phyloP scores from a whole-genome alignment of 1,140 invertebrate genomes.

The Muscidifurax raptorellus region DNA sequence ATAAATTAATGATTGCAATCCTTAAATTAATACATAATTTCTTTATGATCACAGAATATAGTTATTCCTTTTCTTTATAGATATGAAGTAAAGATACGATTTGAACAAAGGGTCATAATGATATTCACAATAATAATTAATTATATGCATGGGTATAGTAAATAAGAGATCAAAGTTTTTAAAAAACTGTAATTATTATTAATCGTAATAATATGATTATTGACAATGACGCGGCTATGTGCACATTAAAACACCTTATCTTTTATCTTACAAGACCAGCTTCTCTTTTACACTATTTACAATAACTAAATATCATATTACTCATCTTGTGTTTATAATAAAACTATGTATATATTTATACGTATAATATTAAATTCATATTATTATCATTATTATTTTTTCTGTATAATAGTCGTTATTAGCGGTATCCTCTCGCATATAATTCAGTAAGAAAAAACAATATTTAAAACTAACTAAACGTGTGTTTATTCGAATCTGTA shows the following conservation, averaged over 20 bases:
- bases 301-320: constrained; percentile 74
- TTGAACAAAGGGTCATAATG: too few relatives aligned
- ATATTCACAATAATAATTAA: too few relatives aligned
- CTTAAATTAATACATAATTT: background rate
- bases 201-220: constrained; percentile 76
- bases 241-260: constrained; percentile 78
- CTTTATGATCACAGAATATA: background rate
- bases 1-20: background rate
- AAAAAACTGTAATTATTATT: constrained; percentile 77
- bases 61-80: background rate
- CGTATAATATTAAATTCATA: constrained; percentile 67
- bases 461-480: constrained; percentile 67
- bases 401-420: constrained; percentile 57
- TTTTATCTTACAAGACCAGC: constrained; percentile 78
- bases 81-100: background rate
- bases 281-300: constrained; percentile 77
- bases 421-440: constrained; percentile 57
- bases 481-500: constrained; percentile 67
- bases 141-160: background rate
- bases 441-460: constrained; percentile 65
- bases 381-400: constrained; percentile 62
- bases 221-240: constrained; percentile 77
- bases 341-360: constrained; percentile 70
- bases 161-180: constrained; percentile 34
- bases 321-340: constrained; percentile 70